Evolutionary conservation across 1,140 invertebrate species (phyloP), one percentile per base, ranked within the genome.

Genomic region (Caerostris darwini): DNA sequence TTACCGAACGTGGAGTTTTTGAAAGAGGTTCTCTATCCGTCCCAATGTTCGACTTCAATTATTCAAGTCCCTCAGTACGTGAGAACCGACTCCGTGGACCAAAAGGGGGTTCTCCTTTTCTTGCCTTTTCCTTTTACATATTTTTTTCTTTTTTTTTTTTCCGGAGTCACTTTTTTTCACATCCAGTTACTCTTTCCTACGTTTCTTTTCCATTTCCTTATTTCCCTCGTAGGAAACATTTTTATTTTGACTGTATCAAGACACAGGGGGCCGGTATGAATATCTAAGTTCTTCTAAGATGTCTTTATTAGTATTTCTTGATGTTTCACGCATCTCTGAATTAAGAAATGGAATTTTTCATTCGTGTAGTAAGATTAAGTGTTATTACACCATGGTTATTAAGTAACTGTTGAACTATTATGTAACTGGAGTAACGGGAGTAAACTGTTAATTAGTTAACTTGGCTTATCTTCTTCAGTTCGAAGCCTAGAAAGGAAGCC

Each of bases 1-100:
- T 90, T 90, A 67, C 56, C 89, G 19, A n/a, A 57, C 69, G 67
- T 19, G 71, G 87, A 5, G 58, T 64, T 87, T 89, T 71, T 71
- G 50, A 61, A 71, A 71, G 59, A 89, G 82, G 82, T 69, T 89
- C 85, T 34, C 58, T 34, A 77, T 81, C 89, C 69, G 89, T 82
- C 69, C 71, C 64, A 56, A 59, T 90, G 71, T 69, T 90, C 89
- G 89, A 77, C 69, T 90, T 90, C 89, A 90, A 90, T 90, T 90
- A 90, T 90, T 90, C 89, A 90, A 67, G 71, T 90, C 89, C 64
- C 59, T 7, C 64, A 56, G 69, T 81, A 90, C 89, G 89, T 90
- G 89, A 81, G 69, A 81, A 90, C 89, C 81, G 89, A 89, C 64
- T 64, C 87, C 87, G 54, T 34, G 56, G 87, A 64, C 12, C 50